Base-by-base conservation (phyloP, 2,888 invertebrate genomes). In the Drosophila nigritarsus region DNA sequence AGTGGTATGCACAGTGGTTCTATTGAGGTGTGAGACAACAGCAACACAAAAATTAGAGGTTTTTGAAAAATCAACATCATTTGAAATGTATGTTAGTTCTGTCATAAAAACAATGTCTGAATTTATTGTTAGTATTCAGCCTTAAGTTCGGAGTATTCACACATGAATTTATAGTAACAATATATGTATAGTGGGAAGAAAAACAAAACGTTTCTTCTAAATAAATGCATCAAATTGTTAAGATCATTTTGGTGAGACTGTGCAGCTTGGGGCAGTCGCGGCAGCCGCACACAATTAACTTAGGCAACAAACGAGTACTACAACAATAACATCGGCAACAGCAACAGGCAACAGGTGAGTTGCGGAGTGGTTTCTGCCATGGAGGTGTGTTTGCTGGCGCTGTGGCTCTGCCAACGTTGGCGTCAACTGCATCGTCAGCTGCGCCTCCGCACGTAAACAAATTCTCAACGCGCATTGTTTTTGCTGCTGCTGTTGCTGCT, bases 391-490 rank as follows among this genome's bases (percentile, higher is more conserved):
- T 53, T 38, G 40, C 24, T 30, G 42, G 11, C 29, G 60, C 51
- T 59, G 59, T 54, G 15, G 27, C 50, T 54, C 48, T 65, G 40
- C 27, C 56, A 42, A 36, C 63, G 54, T 50, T 48, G 55, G 40
- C 55, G 8, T 34, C 65, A 36, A 49, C 49, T 24, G 49, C 53
- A 36, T 8, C 62, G 30, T 24, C 65, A 78, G 63, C 81, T 75
- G 89, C 83, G 87, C 79, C 71, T 78, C 78, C 79, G 79, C 83
- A 80, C 75, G 64, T 89, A 90, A 90, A 87, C 90, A 87, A 89
- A 90, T 87, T 87, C 87, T 87, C 81, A 71, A 67, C 67, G 59
- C 64, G 76, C 78, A 89, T 87, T 75, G 76, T 87, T 83, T 73
- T 75, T 67, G 75, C 32, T 58, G 11, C 55, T 63, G 60, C 55